These are phyloP conservation scores for Xiphophorus maculatus DNA, from an alignment of 2,113 vertebrate genomes.

Conservation along the genomic window DNA sequence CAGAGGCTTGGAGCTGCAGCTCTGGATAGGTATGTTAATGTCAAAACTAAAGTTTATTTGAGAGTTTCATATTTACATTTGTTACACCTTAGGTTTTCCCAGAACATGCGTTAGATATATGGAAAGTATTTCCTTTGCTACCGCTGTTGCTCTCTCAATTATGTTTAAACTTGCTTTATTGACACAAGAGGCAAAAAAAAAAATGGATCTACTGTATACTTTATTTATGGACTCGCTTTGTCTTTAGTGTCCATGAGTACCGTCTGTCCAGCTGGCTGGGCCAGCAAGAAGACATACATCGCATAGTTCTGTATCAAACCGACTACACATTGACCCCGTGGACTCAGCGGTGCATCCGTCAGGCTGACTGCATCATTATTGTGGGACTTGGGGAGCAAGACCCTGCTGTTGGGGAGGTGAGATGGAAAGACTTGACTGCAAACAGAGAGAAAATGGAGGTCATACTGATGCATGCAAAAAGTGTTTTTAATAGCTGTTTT, in stretches of 20 bases:
- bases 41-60: not conserved
- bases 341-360: slow-evolving; percentile 95
- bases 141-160: slow-evolving; percentile 22
- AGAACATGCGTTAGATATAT: not conserved
- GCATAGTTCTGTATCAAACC: slow-evolving; percentile 94
- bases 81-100: not conserved
- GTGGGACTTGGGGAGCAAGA: slow-evolving; percentile 96
- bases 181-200: not conserved
- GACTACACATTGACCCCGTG: slow-evolving; percentile 91
- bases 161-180: slow-evolving; percentile 31
- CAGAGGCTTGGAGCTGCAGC: slow-evolving; percentile 89
- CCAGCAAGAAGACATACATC: slow-evolving; percentile 96
- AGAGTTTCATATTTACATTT: not conserved
- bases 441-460: not conserved
- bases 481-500: not conserved
- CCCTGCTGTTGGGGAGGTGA: slow-evolving; percentile 89
- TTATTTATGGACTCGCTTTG: slow-evolving; percentile 40
- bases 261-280: slow-evolving; percentile 95
- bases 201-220: slow-evolving; percentile 20
- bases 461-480: not conserved
- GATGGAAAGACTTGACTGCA: slow-evolving; percentile 3
- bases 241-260: slow-evolving; percentile 89
- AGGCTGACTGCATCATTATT: slow-evolving; percentile 94
- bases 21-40: slow-evolving; percentile 86
- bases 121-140: not conserved